These are phyloP conservation scores for Idaea aversata DNA, from an alignment of 2,888 invertebrate genomes.

Conservation along the genomic window DNA sequence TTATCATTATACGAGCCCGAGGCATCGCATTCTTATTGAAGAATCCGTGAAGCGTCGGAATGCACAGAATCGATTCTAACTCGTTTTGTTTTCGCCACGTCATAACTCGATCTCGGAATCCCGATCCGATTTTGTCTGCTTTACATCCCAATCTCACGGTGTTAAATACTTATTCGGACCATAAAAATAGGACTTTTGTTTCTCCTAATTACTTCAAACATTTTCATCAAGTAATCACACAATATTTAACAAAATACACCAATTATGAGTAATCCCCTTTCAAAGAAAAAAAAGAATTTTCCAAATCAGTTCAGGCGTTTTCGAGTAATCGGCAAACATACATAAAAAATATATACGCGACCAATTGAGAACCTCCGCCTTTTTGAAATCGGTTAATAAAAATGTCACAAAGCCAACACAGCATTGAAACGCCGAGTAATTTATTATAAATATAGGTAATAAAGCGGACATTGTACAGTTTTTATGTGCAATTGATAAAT, in stretches of 20 bases:
- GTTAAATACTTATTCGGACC: slow-evolving; percentile 6
- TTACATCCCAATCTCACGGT: slow-evolving; percentile 21
- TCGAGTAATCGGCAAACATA: too few species aligned
- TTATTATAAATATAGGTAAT: slow-evolving; percentile 20
- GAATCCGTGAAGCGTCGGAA: slow-evolving; percentile 74
- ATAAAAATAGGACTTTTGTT: background rate
- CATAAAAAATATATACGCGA: too few species aligned
- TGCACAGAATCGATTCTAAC: slow-evolving; percentile 75
- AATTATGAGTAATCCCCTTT: too few species aligned
- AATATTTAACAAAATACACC: too few species aligned
- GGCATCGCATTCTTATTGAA: slow-evolving; percentile 65
- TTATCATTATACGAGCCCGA: slow-evolving; percentile 69
- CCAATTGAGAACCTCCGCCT: too few species aligned
- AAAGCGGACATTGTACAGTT: slow-evolving; percentile 15
- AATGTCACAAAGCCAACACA: too few species aligned
- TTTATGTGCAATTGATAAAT: slow-evolving; percentile 22
- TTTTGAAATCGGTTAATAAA: too few species aligned
- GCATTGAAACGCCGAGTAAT: slow-evolving; percentile 16
- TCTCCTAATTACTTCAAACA: slow-evolving; percentile 26
- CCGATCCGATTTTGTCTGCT: slow-evolving; percentile 41
- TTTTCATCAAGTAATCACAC: too few species aligned
- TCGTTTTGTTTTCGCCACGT: slow-evolving; percentile 78
- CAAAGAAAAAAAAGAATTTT: too few species aligned
- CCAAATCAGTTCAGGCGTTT: too few species aligned
- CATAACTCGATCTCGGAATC: slow-evolving; percentile 66